Evolutionary conservation across 1,140 invertebrate species (phyloP), one percentile per base, ranked within the genome.

Genomic region (Drosophila ironensis): DNA sequence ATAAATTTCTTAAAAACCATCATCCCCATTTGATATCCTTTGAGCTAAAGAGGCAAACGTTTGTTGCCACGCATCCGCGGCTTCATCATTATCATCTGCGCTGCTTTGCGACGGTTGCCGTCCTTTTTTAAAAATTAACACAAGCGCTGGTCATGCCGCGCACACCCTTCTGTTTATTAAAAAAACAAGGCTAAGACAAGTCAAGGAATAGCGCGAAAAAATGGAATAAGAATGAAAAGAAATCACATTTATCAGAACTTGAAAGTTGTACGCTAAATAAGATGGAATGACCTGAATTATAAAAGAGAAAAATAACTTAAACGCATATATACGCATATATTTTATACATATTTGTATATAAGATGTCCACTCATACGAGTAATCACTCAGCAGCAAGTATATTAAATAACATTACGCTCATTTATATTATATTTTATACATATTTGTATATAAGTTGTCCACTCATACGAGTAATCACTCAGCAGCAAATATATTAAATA

Each of bases 101-200:
- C 75, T 64, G 70, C 75, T 74, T 54, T 70, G 59, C 68, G 70
- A 69, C 75, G 64, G 75, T 80, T 78, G 69, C 37, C 70, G 75
- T 80, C 64, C 75, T 78, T 78, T 78, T 80, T 57, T 4, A 70
- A 74, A 78, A 78, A 80, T 78, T 74, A 74, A 78, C 75, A 78
- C 75, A 56, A 64, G 53, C 33, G 69, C 57, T 46, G 57, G 70
- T 27, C 50, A 72, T 17, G 45, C 69, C 52, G 42, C 48, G 19
- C 71, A 30, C 35, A 35, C n/a, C 20, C 20, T n/a, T n/a, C 20
- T 5, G 20, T 22, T 5, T 3, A 22, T 2, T 22, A n/a, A 8
- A 20, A 67, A 67, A 30, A 22, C 48, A 61, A 45, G 41, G 50
- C 37, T 12, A 47, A 54, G 2, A 44, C 12, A 50, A 42, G 40